Evolutionary conservation across 2,113 vertebrate species (phyloP).

Genomic region (Scophthalmus maximus): DNA sequence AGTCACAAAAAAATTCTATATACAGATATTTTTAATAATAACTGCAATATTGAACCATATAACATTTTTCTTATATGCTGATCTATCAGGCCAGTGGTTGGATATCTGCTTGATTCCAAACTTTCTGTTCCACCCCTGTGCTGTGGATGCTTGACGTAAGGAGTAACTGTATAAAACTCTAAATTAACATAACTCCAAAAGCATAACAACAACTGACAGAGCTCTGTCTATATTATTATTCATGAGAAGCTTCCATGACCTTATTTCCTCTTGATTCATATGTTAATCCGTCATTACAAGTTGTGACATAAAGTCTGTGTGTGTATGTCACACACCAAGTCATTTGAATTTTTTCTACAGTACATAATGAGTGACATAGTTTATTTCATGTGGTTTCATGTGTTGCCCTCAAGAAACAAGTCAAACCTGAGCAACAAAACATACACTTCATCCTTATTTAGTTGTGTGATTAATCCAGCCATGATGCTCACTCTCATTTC

Average conservation of each 20-base stretch:
- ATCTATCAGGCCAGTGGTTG: too few relatives aligned
- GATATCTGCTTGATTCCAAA: background rate
- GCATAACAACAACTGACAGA: background rate
- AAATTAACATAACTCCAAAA: background rate
- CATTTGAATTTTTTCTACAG: background rate
- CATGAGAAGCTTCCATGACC: background rate
- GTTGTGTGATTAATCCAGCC: conserved; percentile 61
- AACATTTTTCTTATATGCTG: too few relatives aligned
- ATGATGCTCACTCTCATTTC: conserved; percentile 35
- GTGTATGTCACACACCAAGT: background rate
- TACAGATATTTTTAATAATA: too few relatives aligned
- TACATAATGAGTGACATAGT: conserved; percentile 8
- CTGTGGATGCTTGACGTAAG: background rate
- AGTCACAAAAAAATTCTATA: too few relatives aligned
- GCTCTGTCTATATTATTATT: background rate
- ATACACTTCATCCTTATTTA: conserved; percentile 64
- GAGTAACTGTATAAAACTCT: background rate
- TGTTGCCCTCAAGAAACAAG: conserved; percentile 37
- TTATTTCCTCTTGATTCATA: background rate
- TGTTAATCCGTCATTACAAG: background rate
- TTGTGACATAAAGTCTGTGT: background rate
- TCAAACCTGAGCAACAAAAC: conserved; percentile 41
- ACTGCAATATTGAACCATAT: too few relatives aligned
- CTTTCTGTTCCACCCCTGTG: too few relatives aligned
- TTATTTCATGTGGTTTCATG: conserved; percentile 25